Base-by-base conservation (phyloP, 2,113 vertebrate species). In the Nasalis larvatus region DNA sequence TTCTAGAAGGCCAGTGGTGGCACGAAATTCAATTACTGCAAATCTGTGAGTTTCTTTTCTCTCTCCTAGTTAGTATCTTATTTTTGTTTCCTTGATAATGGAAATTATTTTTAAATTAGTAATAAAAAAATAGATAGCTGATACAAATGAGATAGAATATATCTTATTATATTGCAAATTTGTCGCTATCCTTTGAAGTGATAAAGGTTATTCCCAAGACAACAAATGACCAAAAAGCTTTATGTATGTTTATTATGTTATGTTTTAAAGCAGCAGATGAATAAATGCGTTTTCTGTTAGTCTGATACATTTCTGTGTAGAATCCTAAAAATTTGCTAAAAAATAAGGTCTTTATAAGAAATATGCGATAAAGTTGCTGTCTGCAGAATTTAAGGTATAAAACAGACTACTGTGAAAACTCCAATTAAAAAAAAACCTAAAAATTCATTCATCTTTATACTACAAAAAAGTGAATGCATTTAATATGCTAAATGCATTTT, bases 1-100 rank as follows among this genome's bases (percentile, higher is more conserved):
- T 94, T 97, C 97, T 98, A 91, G 97, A 98, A 97, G 94, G 82
- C 92, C 92, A 97, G 63, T 81, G 76, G 97, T 98, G 89, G 52
- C 69, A 97, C 95, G 93, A 89, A 92, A 98, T 97, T 96, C 69
- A 92, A 96, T 98, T 95, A 97, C 27, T 84, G 42, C 42, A 96
- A 98, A 84, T 54, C 88, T 96, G 42, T 82, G 80, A 86, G 84
- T 89, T 85, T 92, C 92, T 95, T 97, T 83, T 14, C 63, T 93
- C 42, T 94, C 35, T 91, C 21, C 68, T 88, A 93, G 58, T 96
- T 95, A 82, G 54, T 78, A 32, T 85, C 45, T 86, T 76, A 86
- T 93, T 94, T 98, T 98, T 93, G 96, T 83, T 96, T 73, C 73
- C 76, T 97, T 98, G 89, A 76, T 71, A 98, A 94, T 97, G 97